These are phyloP conservation scores for Phaonia tiefii DNA, from an alignment of 2,888 invertebrate genomes.

Conservation along the genomic window DNA sequence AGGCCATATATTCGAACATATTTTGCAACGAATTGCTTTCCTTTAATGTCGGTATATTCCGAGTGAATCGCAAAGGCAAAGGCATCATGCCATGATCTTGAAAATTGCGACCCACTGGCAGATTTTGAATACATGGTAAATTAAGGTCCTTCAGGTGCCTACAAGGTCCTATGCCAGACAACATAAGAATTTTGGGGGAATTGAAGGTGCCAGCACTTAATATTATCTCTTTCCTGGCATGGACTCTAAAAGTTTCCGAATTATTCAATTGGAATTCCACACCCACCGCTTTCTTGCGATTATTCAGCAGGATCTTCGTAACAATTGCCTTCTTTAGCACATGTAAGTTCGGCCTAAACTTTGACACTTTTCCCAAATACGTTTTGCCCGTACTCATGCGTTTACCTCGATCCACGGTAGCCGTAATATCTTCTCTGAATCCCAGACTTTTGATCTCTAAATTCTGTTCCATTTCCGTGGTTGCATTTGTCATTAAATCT, in stretches of 20 bases:
- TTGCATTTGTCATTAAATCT: constrained; percentile 82
- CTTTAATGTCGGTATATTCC: constrained; percentile 72
- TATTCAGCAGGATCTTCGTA: constrained; percentile 81
- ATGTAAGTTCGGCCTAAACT: constrained; percentile 70
- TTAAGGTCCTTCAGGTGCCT: constrained; percentile 66
- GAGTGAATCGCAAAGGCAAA: constrained; percentile 77
- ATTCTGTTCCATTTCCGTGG: constrained; percentile 86
- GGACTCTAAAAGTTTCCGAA: constrained; percentile 54
- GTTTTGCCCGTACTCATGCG: constrained; percentile 83
- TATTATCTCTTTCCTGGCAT: constrained; percentile 71
- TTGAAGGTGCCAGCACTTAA: constrained; percentile 74
- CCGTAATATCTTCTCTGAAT: constrained; percentile 82
- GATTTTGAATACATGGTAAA: constrained; percentile 69
- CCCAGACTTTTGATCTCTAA: constrained; percentile 79
- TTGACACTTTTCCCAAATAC: constrained; percentile 79
- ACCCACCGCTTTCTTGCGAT: constrained; percentile 78
- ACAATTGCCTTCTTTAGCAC: constrained; percentile 71
- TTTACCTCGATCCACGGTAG: constrained; percentile 82
- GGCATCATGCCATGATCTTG: constrained; percentile 89
- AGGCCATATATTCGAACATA: constrained; percentile 71
- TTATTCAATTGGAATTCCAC: constrained; percentile 66
- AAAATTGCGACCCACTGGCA: constrained; percentile 86
- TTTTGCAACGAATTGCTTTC: not conserved
- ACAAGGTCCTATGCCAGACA: constrained; percentile 73
- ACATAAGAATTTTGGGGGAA: constrained; percentile 72